A percentile compares a stretch with the other conserved stretches of the same genome.
phyloP scores from a whole-genome alignment of 2,797 vertebrate genomes.

The Presbytis comata region DNA sequence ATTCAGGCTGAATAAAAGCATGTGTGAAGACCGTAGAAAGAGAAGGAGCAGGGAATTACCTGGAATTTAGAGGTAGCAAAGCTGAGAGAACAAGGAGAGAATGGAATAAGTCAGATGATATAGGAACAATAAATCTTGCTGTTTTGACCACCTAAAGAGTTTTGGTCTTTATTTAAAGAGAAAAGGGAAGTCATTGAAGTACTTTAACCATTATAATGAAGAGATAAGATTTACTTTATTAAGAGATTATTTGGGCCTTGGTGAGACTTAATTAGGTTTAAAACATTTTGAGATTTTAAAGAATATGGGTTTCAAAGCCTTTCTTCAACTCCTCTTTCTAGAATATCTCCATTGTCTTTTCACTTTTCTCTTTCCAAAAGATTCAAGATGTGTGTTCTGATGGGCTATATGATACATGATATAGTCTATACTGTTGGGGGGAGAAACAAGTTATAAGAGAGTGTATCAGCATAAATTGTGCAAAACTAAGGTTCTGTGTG shows the following conservation, averaged over 20 bases:
- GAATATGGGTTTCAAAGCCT: neutral
- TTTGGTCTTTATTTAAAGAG: neutral
- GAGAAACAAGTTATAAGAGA: neutral
- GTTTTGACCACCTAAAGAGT: neutral
- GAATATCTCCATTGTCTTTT: neutral
- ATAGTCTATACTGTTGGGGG: neutral
- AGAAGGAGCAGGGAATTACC: neutral
- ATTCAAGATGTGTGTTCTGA: neutral
- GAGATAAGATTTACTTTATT: neutral
- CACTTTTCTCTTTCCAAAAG: neutral
- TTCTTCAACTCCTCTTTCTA: neutral
- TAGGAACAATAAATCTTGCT: no score
- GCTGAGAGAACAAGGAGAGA: neutral
- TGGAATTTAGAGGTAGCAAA: neutral
- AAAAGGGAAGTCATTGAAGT: neutral
- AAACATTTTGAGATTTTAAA: neutral
- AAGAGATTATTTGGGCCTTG: neutral
- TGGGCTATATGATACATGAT: neutral
- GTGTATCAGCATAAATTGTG: neutral
- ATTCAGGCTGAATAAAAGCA: neutral
- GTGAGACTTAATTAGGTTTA: neutral
- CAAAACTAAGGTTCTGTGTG: neutral
- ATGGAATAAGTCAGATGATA: neutral
- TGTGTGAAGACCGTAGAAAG: neutral
- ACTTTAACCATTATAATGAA: neutral